These are phyloP conservation scores for Hiodon tergisus DNA, from an alignment of 2,113 vertebrate genomes.

Conservation along the genomic window DNA sequence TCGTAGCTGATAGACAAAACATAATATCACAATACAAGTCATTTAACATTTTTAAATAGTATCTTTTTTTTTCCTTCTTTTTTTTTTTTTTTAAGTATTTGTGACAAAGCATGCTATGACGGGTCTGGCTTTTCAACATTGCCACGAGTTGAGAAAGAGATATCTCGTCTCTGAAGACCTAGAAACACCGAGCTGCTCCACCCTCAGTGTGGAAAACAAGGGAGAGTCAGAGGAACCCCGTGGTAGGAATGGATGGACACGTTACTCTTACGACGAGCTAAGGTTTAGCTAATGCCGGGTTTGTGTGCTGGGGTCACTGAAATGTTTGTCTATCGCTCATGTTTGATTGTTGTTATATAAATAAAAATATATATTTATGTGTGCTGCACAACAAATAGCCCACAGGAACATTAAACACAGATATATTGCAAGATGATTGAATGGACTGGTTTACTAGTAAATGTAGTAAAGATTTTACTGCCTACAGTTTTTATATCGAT, in stretches of 20 bases:
- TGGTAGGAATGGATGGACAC: neutral
- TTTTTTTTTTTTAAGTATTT: constrained; percentile 60
- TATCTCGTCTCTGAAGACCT: constrained; percentile 45
- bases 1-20: constrained; percentile 75
- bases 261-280: neutral
- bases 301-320: constrained; percentile 2
- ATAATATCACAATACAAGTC: constrained; percentile 73
- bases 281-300: neutral
- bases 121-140: constrained; percentile 56
- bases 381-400: neutral
- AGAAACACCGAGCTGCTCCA: constrained; percentile 46
- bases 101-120: constrained; percentile 79
- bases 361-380: neutral
- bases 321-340: neutral
- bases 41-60: constrained; percentile 67
- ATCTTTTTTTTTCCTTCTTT: constrained; percentile 43
- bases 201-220: neutral
- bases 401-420: constrained; percentile 1
- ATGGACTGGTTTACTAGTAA: neutral
- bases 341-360: neutral
- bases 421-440: neutral
- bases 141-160: constrained; percentile 45
- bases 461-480: neutral
- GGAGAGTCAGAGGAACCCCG: too few species aligned
- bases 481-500: neutral